Conservation (phyloP, 2,888 invertebrate genomes). For the Morpho achilles region DNA sequence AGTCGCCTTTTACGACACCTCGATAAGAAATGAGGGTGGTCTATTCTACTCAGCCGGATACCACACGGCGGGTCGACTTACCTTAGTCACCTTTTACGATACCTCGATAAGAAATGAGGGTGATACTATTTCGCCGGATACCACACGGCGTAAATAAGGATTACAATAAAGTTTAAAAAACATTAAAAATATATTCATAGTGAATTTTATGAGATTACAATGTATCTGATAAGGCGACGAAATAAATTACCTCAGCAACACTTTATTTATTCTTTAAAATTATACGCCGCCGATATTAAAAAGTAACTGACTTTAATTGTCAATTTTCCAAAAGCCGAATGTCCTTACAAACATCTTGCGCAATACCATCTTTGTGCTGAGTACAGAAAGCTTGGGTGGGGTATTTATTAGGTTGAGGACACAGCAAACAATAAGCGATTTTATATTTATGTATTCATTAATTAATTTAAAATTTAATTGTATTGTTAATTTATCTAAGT, state of each 20-base stretch:
- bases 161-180: too few relatives aligned
- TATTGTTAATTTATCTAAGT: too few relatives aligned
- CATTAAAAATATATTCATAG: too few relatives aligned
- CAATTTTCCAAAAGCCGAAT: constrained; percentile 11
- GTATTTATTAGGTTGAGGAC: neutral
- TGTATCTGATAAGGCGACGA: neutral
- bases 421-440: neutral
- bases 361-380: constrained; percentile 12
- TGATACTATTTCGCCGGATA: too few relatives aligned
- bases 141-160: too few relatives aligned
- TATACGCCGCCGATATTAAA: constrained; percentile 4
- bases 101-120: too few relatives aligned
- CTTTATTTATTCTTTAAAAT: neutral
- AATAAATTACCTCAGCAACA: constrained; percentile 1
- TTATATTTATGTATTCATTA: neutral
- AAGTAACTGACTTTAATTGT: constrained; percentile 16
- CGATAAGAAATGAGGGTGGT: too few relatives aligned
- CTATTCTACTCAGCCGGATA: too few relatives aligned
- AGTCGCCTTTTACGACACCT: too few relatives aligned
- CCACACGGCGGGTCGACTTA: too few relatives aligned
- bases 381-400: constrained; percentile 15
- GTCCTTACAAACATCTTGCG: constrained; percentile 10
- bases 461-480: too few relatives aligned
- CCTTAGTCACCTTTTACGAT: too few relatives aligned
- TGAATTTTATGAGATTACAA: neutral